phyloP scores from a whole-genome alignment of 2,113 vertebrate species.

The Xenopus laevis region DNA sequence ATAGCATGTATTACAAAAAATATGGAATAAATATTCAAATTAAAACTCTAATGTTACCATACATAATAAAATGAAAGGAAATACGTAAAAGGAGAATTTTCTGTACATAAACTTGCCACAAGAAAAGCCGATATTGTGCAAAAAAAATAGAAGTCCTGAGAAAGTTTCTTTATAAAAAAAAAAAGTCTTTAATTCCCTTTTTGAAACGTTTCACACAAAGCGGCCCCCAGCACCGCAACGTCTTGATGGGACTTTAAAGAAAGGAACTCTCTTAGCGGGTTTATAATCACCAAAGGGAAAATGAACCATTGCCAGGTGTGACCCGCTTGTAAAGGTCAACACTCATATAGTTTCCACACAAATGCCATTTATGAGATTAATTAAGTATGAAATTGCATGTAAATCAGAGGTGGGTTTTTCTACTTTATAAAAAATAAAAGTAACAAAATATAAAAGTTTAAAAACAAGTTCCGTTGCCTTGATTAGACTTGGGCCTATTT shows the following conservation, averaged over 20 bases:
- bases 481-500: too few relatives aligned
- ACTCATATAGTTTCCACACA: conserved; percentile 19
- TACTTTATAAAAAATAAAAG: conserved; percentile 4
- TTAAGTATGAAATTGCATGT: conserved; percentile 26
- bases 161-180: background rate
- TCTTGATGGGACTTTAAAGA: background rate
- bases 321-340: conserved; percentile 30
- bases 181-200: background rate
- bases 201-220: background rate
- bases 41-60: too few relatives aligned
- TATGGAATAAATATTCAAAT: too few relatives aligned
- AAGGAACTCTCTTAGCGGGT: conserved; percentile 1
- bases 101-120: too few relatives aligned
- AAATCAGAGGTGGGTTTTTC: background rate
- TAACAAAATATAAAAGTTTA: conserved; percentile 13
- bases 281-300: conserved; percentile 14
- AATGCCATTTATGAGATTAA: conserved; percentile 18
- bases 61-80: too few relatives aligned
- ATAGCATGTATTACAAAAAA: too few relatives aligned
- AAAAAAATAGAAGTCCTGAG: background rate
- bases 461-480: background rate
- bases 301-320: conserved; percentile 26
- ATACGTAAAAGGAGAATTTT: too few relatives aligned
- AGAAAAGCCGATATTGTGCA: too few relatives aligned
- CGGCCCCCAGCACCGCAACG: background rate